A percentile compares a stretch with the other conserved stretches of the same genome.
Evolutionary conservation across 2,113 vertebrate species (phyloP).

Genomic region (Sylvilagus bachmani): DNA sequence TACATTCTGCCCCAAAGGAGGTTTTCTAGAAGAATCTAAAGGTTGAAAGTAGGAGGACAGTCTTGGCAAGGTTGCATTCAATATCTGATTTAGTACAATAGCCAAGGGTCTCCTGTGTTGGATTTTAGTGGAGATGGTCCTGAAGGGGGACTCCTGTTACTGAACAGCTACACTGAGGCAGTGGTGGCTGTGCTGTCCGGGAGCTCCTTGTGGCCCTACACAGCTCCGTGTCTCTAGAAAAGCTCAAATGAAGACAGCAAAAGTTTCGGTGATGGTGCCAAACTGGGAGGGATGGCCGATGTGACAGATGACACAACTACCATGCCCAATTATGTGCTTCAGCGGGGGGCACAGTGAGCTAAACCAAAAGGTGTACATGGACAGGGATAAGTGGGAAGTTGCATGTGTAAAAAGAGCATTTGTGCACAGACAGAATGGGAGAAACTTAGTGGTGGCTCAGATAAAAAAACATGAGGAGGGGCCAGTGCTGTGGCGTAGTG

Average conservation of each 20-base stretch:
- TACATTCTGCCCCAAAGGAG: neutral
- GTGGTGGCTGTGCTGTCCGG: neutral
- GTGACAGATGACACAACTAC: neutral
- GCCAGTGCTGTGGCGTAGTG: no score
- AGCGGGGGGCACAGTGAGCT: neutral
- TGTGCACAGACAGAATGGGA: neutral
- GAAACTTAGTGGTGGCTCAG: neutral
- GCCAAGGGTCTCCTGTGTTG: neutral
- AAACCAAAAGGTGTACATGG: neutral
- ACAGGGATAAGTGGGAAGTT: neutral
- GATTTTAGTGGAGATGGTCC: neutral
- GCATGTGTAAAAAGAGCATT: neutral
- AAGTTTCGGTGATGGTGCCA: neutral
- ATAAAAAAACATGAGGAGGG: neutral
- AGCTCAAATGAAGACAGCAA: neutral
- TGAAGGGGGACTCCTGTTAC: fast-evolving
- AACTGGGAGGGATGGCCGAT: neutral
- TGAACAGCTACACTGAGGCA: no score
- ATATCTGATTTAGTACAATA: neutral
- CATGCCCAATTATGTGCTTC: neutral
- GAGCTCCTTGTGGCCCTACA: neutral
- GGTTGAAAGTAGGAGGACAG: neutral
- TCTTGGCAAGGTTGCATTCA: neutral
- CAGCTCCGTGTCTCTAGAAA: neutral
- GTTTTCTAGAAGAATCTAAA: conserved; percentile 7